Base-by-base conservation (phyloP, 2,888 invertebrate species). In the Proisotoma minuta region DNA sequence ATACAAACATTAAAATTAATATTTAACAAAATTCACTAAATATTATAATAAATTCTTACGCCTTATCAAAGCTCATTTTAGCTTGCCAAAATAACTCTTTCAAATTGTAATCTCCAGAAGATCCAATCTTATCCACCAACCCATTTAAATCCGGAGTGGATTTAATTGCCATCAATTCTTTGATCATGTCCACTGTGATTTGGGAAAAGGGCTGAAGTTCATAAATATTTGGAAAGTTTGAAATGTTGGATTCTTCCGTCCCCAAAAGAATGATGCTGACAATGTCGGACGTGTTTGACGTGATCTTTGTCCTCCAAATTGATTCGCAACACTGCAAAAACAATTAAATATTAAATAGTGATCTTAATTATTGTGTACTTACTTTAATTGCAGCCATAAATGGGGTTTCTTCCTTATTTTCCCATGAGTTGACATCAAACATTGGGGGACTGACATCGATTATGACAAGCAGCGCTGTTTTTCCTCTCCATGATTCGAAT, bases 331-430 rank as follows among this genome's bases (percentile, higher is more conserved):
- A 69, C 73, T 73, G 49, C 2, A 67, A 60, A 28, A 48, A 49
- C 27, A 28, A 24, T 56, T n/a, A 47, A 60, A 24, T 15, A 27
- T 8, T 23, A 51, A 4, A 18, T 24, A n/a, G 20, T 26, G 10
- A 15, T n/a, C n/a, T n/a, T 26, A 28, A 29, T 34, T 27, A 40
- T 40, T 43, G n/a, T 4, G 3, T 24, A 23, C 34, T 10, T 63
- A 73, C 73, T 65, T 71, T 67, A 2, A 73, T 48, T 8, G 73
- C 72, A 22, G 69, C 66, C 8, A 43, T 39, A 34, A 71, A 68
- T 0, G 69, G 66, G 3, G 62, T 62, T 47, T 70, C 60, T 2
- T 68, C 67, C 4, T 64, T 63, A 18, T 51, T 59, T 1, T 51
- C 63, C 61, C 68, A 64, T n/a, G n/a, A n/a, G 60, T 62, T 60